Percentiles rank a stretch among this genome's conserved stretches.
phyloP scores from a whole-genome alignment of 2,113 vertebrate species.

The Ceyx margarethae region DNA sequence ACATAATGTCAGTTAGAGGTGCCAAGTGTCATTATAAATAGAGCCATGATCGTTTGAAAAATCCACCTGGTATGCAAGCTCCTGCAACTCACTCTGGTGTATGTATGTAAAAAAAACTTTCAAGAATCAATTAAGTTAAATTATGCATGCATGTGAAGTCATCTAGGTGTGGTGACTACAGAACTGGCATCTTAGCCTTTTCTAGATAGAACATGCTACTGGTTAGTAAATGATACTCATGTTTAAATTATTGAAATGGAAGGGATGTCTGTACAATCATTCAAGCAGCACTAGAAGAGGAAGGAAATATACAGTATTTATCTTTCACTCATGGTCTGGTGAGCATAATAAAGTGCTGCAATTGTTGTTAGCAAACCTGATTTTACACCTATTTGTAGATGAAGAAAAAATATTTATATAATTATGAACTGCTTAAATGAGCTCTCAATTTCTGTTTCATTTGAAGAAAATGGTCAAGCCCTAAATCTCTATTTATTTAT shows the following conservation, averaged over 20 bases:
- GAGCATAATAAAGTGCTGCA: neutral
- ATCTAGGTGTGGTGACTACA: neutral
- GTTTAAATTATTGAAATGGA: neutral
- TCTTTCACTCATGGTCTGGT: neutral
- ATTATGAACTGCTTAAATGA: neutral
- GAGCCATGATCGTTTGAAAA: neutral
- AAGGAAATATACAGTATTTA: neutral
- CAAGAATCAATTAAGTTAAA: neutral
- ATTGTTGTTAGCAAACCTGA: neutral
- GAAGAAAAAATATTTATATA: neutral
- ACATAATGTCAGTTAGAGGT: slow-evolving; percentile 1
- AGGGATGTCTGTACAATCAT: neutral
- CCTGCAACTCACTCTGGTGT: neutral
- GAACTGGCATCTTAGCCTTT: neutral
- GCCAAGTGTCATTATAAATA: slow-evolving; percentile 41
- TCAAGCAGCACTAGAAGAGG: neutral
- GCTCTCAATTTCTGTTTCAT: neutral
- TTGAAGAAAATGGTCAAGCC: neutral
- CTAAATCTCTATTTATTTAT: neutral
- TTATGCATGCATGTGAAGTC: fast-evolving
- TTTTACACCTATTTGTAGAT: neutral
- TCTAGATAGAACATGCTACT: neutral
- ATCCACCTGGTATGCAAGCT: neutral
- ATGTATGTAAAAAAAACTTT: neutral
- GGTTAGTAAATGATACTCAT: neutral